A percentile compares a stretch with the other conserved stretches of the same genome.
phyloP scores from a whole-genome alignment of 2,888 invertebrate genomes.

The Myopa testacea region DNA sequence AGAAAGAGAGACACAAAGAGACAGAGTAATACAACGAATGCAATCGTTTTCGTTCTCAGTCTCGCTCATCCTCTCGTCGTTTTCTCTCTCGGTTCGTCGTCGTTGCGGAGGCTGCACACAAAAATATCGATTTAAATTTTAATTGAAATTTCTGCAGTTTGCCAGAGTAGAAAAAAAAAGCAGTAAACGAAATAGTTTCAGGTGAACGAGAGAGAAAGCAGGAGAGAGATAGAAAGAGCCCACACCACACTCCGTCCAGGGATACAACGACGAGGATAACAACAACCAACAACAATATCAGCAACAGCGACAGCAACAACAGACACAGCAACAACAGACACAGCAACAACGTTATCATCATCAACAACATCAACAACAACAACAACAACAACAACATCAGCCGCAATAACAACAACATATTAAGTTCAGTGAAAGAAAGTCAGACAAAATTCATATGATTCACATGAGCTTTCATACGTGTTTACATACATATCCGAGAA shows the following conservation, averaged over 20 bases:
- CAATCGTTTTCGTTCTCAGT: too few relatives aligned
- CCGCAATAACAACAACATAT: neutral
- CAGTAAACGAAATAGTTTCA: too few relatives aligned
- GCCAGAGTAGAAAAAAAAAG: neutral
- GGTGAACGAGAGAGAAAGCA: neutral
- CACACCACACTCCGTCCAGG: neutral
- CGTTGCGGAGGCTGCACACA: neutral
- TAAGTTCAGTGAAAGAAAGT: slow-evolving; percentile 10
- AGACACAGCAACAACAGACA: neutral
- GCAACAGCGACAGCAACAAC: neutral
- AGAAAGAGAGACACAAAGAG: too few relatives aligned
- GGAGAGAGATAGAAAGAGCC: neutral
- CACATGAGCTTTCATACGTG: neutral
- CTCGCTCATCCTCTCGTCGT: neutral
- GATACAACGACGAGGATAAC: neutral
- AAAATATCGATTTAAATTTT: slow-evolving; percentile 21
- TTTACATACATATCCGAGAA: neutral
- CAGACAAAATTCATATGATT: slow-evolving; percentile 12
- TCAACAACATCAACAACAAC: too few relatives aligned
- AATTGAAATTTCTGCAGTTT: slow-evolving; percentile 27
- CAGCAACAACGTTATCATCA: neutral
- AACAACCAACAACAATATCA: neutral
- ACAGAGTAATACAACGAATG: too few relatives aligned
- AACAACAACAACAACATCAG: neutral
- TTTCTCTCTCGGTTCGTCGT: neutral